These are phyloP conservation scores for Microplitis deprimator DNA, from an alignment of 2,888 invertebrate species.

Conservation along the genomic window DNA sequence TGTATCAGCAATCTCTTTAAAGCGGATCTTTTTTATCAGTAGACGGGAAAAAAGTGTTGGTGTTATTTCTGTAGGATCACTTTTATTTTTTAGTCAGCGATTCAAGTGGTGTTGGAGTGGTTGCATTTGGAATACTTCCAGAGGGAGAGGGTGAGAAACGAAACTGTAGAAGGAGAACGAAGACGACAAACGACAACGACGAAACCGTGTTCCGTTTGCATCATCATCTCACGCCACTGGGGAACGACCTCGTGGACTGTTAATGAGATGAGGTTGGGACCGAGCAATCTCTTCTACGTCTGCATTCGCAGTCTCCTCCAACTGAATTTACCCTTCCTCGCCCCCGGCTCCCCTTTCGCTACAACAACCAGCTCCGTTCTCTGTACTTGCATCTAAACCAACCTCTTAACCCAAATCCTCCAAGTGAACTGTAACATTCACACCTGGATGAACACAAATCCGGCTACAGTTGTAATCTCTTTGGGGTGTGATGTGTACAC, in stretches of 20 bases:
- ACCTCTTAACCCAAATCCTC: constrained; percentile 35
- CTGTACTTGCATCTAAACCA: constrained; percentile 11
- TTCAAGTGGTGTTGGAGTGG: constrained; percentile 31
- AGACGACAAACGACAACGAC: constrained; percentile 22
- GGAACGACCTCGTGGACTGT: constrained; percentile 30
- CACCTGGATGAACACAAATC: constrained; percentile 18
- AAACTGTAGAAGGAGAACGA: neutral
- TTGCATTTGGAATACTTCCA: constrained; percentile 40
- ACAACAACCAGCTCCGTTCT: neutral
- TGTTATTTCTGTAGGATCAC: constrained; percentile 11
- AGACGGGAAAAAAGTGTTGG: constrained; percentile 10
- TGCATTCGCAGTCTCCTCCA: neutral
- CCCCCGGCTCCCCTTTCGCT: neutral
- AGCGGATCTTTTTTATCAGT: constrained; percentile 25
- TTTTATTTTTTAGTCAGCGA: constrained; percentile 28
- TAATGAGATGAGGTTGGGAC: constrained; percentile 40
- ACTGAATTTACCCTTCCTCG: constrained; percentile 13
- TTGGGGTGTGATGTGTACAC: constrained; percentile 8
- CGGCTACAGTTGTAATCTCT: constrained; percentile 16
- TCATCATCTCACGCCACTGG: constrained; percentile 19
- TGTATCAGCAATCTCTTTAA: constrained; percentile 9
- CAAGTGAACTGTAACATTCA: constrained; percentile 28
- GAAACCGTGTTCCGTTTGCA: constrained; percentile 21
- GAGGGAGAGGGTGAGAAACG: neutral
- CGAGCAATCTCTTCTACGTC: neutral